Evolutionary conservation across 2,888 invertebrate species (phyloP).

Genomic region (Cheiracanthium punctorium): DNA sequence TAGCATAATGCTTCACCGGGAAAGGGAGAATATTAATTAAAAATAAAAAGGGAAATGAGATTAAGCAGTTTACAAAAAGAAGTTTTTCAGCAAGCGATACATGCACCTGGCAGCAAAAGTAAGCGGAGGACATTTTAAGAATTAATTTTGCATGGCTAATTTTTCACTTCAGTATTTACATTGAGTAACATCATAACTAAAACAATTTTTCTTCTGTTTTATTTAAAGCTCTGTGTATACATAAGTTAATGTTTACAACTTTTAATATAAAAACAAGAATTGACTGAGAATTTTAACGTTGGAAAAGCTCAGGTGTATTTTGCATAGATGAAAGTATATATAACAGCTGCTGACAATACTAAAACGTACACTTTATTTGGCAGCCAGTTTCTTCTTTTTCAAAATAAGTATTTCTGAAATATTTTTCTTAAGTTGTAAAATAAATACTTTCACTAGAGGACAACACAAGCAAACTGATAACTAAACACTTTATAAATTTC

Average conservation of each 20-base stretch:
- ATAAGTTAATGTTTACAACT: constrained; percentile 30
- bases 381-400: background rate
- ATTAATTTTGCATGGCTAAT: too few relatives aligned
- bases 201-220: background rate
- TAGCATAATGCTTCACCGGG: too few relatives aligned
- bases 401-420: too few relatives aligned
- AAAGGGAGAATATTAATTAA: too few relatives aligned
- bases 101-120: too few relatives aligned
- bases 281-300: background rate
- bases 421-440: background rate
- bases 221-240: constrained; percentile 27
- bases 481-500: background rate
- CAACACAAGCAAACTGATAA: too few relatives aligned
- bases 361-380: constrained; percentile 1
- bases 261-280: background rate
- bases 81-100: too few relatives aligned
- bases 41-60: too few relatives aligned
- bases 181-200: background rate
- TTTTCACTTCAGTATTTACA: too few relatives aligned
- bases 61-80: too few relatives aligned
- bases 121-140: too few relatives aligned
- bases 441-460: background rate
- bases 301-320: background rate
- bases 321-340: background rate
- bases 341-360: too few relatives aligned